phyloP scores from a whole-genome alignment of 2,797 vertebrate genomes.

The Sebastes taczanowskii region DNA sequence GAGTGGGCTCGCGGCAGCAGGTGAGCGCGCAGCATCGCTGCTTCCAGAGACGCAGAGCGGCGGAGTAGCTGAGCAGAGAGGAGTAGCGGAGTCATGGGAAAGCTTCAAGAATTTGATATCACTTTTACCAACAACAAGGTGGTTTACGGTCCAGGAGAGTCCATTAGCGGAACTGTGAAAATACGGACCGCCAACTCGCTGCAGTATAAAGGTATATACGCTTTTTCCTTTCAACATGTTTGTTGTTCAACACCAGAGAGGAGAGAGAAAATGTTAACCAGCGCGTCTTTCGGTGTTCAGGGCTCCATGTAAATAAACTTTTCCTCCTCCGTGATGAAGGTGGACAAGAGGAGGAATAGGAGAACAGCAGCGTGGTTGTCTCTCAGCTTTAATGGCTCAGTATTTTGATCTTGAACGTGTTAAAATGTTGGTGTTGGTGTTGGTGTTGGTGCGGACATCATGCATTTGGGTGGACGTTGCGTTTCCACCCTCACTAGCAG shows the following conservation, averaged over 20 bases:
- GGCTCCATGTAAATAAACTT: constrained; percentile 48
- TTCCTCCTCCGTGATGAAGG: not conserved
- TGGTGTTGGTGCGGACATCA: not conserved
- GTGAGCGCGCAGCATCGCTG: constrained; percentile 51
- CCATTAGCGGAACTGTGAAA: constrained; percentile 78
- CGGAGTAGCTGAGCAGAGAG: not conserved
- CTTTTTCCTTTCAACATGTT: not conserved
- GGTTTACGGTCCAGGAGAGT: constrained; percentile 85
- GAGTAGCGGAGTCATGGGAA: constrained; percentile 76
- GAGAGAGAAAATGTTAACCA: not conserved
- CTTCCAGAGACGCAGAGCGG: constrained; percentile 24
- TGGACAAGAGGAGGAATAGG: not conserved
- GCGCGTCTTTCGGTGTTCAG: not conserved
- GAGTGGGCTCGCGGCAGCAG: constrained; percentile 52
- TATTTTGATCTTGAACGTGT: not conserved
- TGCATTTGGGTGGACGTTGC: constrained; percentile 15
- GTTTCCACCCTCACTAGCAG: constrained; percentile 8
- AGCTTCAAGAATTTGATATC: constrained; percentile 85
- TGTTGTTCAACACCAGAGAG: not conserved
- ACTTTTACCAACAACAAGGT: constrained; percentile 84
- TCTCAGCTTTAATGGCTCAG: not conserved
- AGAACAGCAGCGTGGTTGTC: not conserved
- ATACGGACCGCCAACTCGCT: constrained; percentile 75
- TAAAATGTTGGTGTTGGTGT: no score
- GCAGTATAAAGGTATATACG: constrained; percentile 81